phyloP scores from a whole-genome alignment of 2,797 vertebrate species.

The Cirrhinus molitorella region DNA sequence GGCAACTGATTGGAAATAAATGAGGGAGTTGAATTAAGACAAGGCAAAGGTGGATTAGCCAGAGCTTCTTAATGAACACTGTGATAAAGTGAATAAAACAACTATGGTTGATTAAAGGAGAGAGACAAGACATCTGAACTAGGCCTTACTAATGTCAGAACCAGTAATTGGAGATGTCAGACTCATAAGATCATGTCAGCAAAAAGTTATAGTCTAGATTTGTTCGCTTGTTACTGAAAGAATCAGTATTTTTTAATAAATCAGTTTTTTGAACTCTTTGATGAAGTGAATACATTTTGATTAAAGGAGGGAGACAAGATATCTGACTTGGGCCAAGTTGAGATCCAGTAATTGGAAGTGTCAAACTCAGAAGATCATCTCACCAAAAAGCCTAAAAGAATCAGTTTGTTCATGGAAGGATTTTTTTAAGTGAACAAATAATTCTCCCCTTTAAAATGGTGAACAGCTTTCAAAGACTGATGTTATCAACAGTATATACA shows the following conservation, averaged over 20 bases:
- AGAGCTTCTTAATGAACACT: constrained; percentile 54
- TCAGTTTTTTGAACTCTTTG: constrained; percentile 52
- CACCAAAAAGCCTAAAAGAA: not conserved
- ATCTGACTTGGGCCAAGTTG: not conserved
- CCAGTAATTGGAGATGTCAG: constrained; percentile 47
- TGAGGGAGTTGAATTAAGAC: constrained; percentile 55
- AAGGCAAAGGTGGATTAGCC: constrained; percentile 59
- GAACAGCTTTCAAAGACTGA: not conserved
- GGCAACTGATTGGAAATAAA: constrained; percentile 61
- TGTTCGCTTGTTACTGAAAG: not conserved
- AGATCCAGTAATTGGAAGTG: constrained; percentile 36
- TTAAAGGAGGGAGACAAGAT: constrained; percentile 1
- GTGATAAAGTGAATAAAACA: constrained; percentile 52
- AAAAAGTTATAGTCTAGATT: constrained; percentile 1
- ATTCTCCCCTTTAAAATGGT: not conserved
- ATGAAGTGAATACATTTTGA: constrained; percentile 44
- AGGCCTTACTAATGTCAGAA: constrained; percentile 21
- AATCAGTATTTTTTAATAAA: not conserved
- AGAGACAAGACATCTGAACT: not conserved
- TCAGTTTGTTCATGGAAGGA: not conserved
- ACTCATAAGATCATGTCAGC: constrained; percentile 36
- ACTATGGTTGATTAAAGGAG: constrained; percentile 28
- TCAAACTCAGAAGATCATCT: constrained; percentile 40
- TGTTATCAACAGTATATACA: not conserved
- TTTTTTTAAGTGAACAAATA: constrained; percentile 1